These are phyloP conservation scores for Orthonychiurus folsomi DNA, from an alignment of 2,888 invertebrate species.

Conservation along the genomic window DNA sequence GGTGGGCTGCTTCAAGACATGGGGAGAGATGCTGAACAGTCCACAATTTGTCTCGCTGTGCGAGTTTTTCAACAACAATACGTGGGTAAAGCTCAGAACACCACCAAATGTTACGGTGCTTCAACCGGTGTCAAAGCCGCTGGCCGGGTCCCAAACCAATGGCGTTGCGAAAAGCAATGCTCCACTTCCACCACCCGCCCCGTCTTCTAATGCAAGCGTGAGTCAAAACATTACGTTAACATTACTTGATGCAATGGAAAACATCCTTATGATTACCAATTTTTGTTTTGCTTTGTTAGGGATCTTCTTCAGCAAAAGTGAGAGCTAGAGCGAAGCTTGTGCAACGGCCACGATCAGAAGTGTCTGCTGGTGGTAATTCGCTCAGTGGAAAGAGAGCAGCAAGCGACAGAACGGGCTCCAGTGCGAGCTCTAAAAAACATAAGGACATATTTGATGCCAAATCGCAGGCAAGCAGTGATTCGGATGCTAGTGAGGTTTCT, in stretches of 20 bases:
- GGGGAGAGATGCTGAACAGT: not conserved
- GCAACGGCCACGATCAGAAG: not conserved
- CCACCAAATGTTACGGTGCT: not conserved
- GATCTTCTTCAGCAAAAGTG: no score
- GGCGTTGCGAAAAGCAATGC: not conserved
- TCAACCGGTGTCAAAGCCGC: not conserved
- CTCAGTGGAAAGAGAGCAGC: not conserved
- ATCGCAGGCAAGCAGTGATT: not conserved
- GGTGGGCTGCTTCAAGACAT: constrained; percentile 4
- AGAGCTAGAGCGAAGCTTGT: not conserved
- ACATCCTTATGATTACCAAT: no score
- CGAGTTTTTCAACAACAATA: not conserved
- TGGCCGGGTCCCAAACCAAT: no score
- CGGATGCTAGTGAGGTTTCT: not conserved
- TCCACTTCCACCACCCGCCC: not conserved
- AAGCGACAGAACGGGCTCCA: not conserved
- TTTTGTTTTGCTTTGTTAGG: no score
- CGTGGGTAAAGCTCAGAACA: not conserved
- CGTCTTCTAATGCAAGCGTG: not conserved
- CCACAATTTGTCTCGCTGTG: not conserved
- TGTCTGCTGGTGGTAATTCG: not conserved
- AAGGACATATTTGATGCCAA: constrained; percentile 1
- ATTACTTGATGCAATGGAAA: no score
- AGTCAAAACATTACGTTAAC: no score
- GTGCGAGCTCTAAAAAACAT: not conserved